Evolutionary conservation across 2,888 invertebrate species (phyloP), one percentile per base, ranked within the genome.

Genomic region (Dasypogon diadema): DNA sequence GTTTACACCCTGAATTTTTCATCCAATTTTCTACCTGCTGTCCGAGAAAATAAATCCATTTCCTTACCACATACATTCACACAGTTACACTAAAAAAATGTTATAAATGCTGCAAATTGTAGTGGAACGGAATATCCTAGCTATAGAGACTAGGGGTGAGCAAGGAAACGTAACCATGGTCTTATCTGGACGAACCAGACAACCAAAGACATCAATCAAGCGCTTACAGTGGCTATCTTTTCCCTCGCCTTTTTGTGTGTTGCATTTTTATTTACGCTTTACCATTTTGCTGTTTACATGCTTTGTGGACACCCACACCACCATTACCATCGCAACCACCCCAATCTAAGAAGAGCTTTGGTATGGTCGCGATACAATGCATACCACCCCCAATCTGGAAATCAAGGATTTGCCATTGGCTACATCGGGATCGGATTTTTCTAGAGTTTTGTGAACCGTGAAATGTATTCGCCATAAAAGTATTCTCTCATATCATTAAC

Each of bases 401-500:
- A 54, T 54, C 54, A 54, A 54, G 70, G 51, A 70, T 70, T 70
- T 70, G 70, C 70, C 70, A 70, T 70, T 70, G 70, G 70, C 54
- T 70, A 70, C 54, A 70, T 34, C 34, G 16, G 51, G 54, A 54
- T 54, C 51, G 54, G 51, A 54, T 34, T 70, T 54, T 54, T 54
- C 48, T 21, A 8, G 54, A 54, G 70, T 70, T 70, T 70, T 70
- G 70, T 70, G 70, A 70, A 54, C 70, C 70, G 68, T 60, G 74
- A 55, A 55, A 37, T 75, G 65, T 75, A 77, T 77, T 74, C 75
- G 81, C 82, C 81, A 81, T 83, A 82, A 82, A 83, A 83, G 83
- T 82, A 82, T 82, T 82, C 82, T 84, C 83, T 83, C 83, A 83
- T 84, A 83, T 83, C 83, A 84, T 83, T 83, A 83, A 83, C 84